Evolutionary conservation across 2,797 vertebrate genomes (phyloP).

Genomic region (Neopelma chrysocephalum): DNA sequence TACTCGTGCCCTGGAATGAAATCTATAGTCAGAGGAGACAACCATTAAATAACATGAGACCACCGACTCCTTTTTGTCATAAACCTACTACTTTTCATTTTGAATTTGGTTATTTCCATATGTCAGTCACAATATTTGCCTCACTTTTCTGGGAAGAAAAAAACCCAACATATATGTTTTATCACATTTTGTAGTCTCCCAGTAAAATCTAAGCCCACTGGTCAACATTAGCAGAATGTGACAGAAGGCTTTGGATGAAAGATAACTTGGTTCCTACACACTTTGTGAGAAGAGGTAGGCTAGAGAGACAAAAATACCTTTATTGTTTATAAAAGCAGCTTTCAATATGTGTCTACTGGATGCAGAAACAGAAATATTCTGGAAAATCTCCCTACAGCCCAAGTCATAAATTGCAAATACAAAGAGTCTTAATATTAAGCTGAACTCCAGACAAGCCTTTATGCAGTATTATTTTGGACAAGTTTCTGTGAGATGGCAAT

Average conservation of each 20-base stretch:
- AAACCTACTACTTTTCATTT: background rate
- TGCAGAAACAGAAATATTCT: background rate
- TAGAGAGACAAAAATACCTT: background rate
- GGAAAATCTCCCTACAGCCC: background rate
- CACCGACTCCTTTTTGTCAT: background rate
- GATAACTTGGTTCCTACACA: background rate
- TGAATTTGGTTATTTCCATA: background rate
- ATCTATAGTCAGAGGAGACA: background rate
- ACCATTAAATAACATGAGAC: background rate
- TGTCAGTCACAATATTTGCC: background rate
- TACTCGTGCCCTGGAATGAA: background rate
- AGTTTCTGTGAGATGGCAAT: background rate
- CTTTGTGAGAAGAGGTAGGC: background rate
- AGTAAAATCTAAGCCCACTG: background rate
- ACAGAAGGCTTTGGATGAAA: background rate
- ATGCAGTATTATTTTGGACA: background rate
- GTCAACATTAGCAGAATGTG: background rate
- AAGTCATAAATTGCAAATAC: background rate
- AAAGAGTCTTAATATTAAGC: background rate
- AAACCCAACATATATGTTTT: rapidly evolving
- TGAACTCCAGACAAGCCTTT: background rate
- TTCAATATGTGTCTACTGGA: background rate
- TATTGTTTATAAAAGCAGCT: background rate
- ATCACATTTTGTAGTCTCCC: background rate
- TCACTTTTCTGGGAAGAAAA: background rate